phyloP scores from a whole-genome alignment of 2,797 vertebrate genomes.

The Peromyscus aztecus region DNA sequence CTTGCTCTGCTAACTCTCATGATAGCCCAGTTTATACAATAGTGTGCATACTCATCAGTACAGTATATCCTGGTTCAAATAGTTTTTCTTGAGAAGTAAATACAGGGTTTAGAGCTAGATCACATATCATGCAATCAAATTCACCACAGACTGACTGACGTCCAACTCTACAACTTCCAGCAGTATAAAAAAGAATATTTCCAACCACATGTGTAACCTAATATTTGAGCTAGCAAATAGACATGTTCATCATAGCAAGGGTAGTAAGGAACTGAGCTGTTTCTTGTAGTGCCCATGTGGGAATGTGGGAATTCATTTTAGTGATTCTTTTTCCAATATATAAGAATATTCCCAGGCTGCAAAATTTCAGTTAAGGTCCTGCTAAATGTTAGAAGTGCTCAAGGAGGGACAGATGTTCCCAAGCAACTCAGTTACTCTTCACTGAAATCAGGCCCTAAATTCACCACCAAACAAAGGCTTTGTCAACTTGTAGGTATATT shows the following conservation, averaged over 20 bases:
- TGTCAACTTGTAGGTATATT: neutral
- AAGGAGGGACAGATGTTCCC: neutral
- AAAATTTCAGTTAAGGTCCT: neutral
- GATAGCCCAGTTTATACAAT: neutral
- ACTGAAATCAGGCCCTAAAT: neutral
- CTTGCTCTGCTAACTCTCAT: neutral
- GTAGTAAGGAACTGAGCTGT: neutral
- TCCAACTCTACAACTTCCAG: neutral
- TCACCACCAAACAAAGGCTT: neutral
- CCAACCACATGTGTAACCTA: neutral
- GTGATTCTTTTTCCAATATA: neutral
- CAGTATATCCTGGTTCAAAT: constrained; percentile 10
- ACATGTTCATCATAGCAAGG: neutral
- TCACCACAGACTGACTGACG: neutral
- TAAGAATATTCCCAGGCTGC: neutral
- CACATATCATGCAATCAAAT: neutral
- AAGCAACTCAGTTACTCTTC: neutral
- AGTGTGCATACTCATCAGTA: neutral
- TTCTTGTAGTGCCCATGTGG: neutral
- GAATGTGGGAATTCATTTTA: constrained; percentile 11
- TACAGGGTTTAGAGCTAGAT: neutral
- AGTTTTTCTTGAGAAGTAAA: constrained; percentile 14
- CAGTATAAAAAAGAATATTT: neutral
- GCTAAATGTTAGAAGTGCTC: neutral
- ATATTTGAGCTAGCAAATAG: neutral